Base-by-base conservation (phyloP, 2,797 vertebrate species). In the Gymnocypris eckloni region DNA sequence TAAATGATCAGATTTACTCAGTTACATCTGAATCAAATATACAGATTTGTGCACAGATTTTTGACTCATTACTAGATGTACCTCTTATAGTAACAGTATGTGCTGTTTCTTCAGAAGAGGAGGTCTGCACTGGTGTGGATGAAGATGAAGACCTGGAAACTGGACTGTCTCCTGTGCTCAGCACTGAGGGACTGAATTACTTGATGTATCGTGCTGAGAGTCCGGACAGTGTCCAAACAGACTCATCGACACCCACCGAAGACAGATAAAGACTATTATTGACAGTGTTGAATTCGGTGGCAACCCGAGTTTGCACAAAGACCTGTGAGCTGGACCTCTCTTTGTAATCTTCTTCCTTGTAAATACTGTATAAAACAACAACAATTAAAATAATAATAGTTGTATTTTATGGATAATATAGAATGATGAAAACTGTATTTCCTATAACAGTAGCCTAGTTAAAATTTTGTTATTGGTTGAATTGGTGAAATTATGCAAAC, bases 111-210 rank as follows among this genome's bases (percentile, higher is more conserved):
- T 71, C 90, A 92, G 93, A 92, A 28, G 87, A 50, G 16, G 89
- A 89, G 59, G 39, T 84, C 16, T 71, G 28, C 82, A 61, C 61
- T 22, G 75, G 67, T 79, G 81, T 89, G 86, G 93, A 92, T 88
- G 90, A 88, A 4, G 93, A 92, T 82, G 92, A 90, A 0, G 0
- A 79, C 84, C 75, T 80, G 22, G 92, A 93, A 45, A 7, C 90
- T 61, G 91, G 48, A 9, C 66, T 95, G 80, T 87, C 89, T 86
- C 93, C 93, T 90, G 89, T 89, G 76, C 92, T 87, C 80, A 95
- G 94, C 88, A 86, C 89, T 52, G 94, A 95, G 64, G 94, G 94
- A 28, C 91, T 96, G 89, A 95, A 93, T 90, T 96, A 96, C 88
- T 90, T 95, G 90, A 89, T 95, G 71, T 86, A 95, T 84, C 72